These are phyloP conservation scores for Ooceraea biroi DNA, from an alignment of 1,140 invertebrate genomes.

Conservation along the genomic window DNA sequence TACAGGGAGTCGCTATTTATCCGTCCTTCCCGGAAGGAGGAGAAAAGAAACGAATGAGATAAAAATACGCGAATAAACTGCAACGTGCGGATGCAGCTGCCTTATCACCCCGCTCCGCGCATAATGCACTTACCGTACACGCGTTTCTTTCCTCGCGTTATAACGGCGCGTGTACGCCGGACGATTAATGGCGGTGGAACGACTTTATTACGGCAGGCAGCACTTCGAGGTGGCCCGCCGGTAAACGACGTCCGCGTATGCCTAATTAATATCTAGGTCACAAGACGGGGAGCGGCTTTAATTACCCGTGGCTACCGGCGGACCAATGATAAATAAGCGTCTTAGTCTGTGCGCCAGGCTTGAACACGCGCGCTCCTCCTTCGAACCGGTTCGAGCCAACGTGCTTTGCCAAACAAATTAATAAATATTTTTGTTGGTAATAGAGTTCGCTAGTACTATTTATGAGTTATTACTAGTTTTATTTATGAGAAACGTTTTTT, in stretches of 20 bases:
- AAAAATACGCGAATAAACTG: constrained; percentile 54
- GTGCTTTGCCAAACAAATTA: constrained; percentile 10
- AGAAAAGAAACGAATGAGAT: background rate
- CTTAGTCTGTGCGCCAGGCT: constrained; percentile 49
- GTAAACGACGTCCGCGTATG: constrained; percentile 51
- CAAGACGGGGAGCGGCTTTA: constrained; percentile 66
- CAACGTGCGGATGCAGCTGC: constrained; percentile 66
- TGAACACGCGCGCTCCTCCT: background rate
- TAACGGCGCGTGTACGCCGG: constrained; percentile 24
- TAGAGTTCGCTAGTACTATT: too few relatives aligned
- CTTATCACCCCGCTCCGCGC: constrained; percentile 35
- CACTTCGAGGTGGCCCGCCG: constrained; percentile 5
- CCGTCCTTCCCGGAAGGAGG: background rate
- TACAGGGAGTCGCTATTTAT: background rate
- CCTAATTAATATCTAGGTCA: constrained; percentile 73
- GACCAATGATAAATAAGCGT: constrained; percentile 64
- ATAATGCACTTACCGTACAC: constrained; percentile 38
- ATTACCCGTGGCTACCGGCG: constrained; percentile 65
- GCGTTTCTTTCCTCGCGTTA: constrained; percentile 14
- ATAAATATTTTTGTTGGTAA: too few relatives aligned
- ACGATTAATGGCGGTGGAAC: constrained; percentile 63
- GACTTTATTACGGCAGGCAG: constrained; percentile 40
- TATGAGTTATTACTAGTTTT: too few relatives aligned
- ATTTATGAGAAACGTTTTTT: too few relatives aligned
- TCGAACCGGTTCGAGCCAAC: background rate